Evolutionary conservation across 2,888 invertebrate species (phyloP).

Genomic region (Tupiocoris notatus): DNA sequence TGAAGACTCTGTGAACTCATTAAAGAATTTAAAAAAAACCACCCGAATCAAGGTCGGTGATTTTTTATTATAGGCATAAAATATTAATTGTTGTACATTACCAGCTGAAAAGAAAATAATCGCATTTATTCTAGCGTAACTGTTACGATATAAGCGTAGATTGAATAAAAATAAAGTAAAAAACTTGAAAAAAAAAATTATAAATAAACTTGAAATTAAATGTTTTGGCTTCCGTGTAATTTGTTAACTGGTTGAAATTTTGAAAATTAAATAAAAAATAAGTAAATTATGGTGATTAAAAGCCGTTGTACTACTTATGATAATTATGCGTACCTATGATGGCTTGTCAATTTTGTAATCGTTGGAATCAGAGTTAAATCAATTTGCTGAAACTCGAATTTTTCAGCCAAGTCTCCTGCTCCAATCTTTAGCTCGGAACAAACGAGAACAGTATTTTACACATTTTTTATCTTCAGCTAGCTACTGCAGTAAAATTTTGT

Average conservation of each 20-base stretch:
- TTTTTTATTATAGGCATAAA: neutral
- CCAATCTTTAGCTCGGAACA: too few species aligned
- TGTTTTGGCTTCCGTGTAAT: constrained; percentile 24
- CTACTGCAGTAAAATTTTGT: too few species aligned
- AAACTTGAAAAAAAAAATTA: neutral
- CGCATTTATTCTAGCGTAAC: constrained; percentile 15
- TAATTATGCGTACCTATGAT: neutral
- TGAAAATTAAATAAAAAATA: neutral
- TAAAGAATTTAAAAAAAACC: neutral
- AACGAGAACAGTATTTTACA: too few species aligned
- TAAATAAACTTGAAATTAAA: constrained; percentile 7
- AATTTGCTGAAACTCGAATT: too few species aligned
- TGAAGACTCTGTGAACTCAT: neutral
- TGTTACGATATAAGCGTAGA: constrained; percentile 19
- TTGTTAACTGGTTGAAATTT: neutral
- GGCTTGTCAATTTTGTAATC: neutral
- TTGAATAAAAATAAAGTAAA: neutral
- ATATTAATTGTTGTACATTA: constrained; percentile 4
- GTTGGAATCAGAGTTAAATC: too few species aligned
- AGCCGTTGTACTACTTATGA: constrained; percentile 12
- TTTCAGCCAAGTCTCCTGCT: too few species aligned
- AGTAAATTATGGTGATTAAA: neutral
- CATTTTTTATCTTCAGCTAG: too few species aligned
- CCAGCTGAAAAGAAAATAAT: constrained; percentile 12
- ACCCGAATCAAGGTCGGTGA: neutral